These are phyloP conservation scores for Leptopilina boulardi DNA, from an alignment of 1,140 invertebrate species.

Conservation along the genomic window DNA sequence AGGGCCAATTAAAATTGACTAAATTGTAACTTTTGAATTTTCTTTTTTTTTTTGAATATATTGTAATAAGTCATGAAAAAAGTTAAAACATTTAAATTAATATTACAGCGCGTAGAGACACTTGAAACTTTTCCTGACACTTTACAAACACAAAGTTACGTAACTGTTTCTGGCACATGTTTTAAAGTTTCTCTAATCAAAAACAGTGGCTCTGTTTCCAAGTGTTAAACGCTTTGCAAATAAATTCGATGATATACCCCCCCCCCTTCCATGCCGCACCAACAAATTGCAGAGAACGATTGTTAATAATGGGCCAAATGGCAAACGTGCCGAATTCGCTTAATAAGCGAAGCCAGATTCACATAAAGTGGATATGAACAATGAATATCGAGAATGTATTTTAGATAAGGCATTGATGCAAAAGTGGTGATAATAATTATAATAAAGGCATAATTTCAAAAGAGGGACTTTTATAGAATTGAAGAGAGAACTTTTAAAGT, in stretches of 20 bases:
- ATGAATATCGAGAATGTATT: background rate
- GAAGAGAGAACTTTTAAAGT: background rate
- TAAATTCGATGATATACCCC: background rate
- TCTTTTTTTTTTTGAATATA: no score
- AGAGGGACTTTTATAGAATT: background rate
- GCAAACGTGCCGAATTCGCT: background rate
- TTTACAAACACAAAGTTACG: constrained; percentile 16
- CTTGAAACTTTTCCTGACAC: background rate
- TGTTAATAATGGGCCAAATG: constrained; percentile 4
- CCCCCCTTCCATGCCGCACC: no score
- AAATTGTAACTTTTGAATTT: no score
- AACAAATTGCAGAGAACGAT: background rate
- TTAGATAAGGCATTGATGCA: background rate
- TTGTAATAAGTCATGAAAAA: background rate
- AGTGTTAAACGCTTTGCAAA: constrained; percentile 6
- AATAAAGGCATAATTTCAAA: background rate
- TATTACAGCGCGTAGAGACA: background rate
- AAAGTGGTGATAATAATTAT: background rate
- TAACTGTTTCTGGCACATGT: constrained; percentile 5
- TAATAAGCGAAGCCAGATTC: background rate
- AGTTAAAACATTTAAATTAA: background rate
- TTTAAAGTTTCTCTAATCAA: constrained; percentile 1
- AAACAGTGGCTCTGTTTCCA: constrained; percentile 4
- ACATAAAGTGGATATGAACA: constrained; percentile 1
- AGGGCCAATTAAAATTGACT: no score